phyloP scores from a whole-genome alignment of 2,797 vertebrate genomes.

The Gallinago nigripennis region DNA sequence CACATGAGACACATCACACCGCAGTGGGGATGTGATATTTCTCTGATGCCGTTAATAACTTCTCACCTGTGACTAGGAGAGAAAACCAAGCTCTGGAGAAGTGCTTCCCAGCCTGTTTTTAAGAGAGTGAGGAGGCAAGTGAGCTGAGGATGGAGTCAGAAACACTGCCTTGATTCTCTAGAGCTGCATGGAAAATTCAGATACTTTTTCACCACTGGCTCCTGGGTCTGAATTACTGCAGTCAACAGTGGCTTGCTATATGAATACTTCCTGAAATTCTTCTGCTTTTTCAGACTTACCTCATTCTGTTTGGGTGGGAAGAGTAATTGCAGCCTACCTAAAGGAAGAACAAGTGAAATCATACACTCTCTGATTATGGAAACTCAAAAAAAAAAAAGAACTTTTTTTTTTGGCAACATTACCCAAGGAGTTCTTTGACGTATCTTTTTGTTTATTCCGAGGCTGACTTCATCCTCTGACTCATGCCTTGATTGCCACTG shows the following conservation, averaged over 20 bases:
- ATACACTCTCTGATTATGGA: neutral
- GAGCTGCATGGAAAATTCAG: neutral
- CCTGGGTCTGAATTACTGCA: fast-evolving
- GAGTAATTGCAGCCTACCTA: neutral
- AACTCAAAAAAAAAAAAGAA: neutral
- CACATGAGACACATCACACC: neutral
- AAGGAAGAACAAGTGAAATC: neutral
- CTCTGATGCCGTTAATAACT: neutral
- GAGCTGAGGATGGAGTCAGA: neutral
- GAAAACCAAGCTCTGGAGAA: neutral
- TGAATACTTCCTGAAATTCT: neutral
- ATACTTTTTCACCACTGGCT: neutral
- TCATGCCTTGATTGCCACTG: neutral
- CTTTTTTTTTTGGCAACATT: neutral
- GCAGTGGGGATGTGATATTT: neutral
- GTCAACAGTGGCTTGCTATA: neutral
- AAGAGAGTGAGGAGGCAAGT: neutral
- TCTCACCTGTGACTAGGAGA: neutral
- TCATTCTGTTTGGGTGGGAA: neutral
- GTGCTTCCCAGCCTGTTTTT: neutral
- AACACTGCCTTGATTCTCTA: neutral
- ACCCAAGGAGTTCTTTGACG: neutral
- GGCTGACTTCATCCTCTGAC: neutral
- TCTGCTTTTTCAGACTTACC: neutral
- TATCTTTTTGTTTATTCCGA: neutral